Evolutionary conservation across 2,113 vertebrate genomes (phyloP).

Genomic region (Myiozetetes cayanensis): DNA sequence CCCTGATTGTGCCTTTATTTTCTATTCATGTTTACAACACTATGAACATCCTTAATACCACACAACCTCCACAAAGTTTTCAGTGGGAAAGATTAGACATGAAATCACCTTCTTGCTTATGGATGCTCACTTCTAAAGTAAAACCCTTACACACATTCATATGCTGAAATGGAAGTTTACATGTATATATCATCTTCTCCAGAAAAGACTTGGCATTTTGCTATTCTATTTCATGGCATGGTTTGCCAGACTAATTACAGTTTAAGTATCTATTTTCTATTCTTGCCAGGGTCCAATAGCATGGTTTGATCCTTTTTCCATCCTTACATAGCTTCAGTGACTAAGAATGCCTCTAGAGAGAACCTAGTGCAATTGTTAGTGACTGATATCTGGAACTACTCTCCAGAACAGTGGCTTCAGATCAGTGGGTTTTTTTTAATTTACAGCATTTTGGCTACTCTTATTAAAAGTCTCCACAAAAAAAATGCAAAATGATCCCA

Average conservation of each 20-base stretch:
- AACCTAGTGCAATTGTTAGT: neutral
- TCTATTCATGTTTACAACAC: neutral
- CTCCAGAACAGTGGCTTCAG: neutral
- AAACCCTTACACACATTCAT: neutral
- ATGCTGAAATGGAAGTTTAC: neutral
- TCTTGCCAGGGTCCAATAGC: neutral
- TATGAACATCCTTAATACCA: neutral
- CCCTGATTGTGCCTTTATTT: neutral
- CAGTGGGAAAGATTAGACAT: neutral
- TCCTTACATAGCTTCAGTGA: neutral
- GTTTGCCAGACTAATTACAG: neutral
- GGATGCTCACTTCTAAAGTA: neutral
- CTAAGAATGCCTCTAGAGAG: neutral
- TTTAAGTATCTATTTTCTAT: neutral
- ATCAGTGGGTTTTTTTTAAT: neutral
- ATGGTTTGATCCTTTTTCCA: neutral
- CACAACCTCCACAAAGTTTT: neutral
- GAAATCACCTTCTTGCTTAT: neutral
- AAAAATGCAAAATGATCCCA: neutral
- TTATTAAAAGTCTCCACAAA: neutral
- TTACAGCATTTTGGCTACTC: neutral
- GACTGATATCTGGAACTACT: neutral
- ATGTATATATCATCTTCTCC: neutral
- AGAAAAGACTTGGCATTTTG: neutral
- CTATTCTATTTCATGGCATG: neutral